phyloP scores from a whole-genome alignment of 2,888 invertebrate genomes.

The Nyleta sp. region DNA sequence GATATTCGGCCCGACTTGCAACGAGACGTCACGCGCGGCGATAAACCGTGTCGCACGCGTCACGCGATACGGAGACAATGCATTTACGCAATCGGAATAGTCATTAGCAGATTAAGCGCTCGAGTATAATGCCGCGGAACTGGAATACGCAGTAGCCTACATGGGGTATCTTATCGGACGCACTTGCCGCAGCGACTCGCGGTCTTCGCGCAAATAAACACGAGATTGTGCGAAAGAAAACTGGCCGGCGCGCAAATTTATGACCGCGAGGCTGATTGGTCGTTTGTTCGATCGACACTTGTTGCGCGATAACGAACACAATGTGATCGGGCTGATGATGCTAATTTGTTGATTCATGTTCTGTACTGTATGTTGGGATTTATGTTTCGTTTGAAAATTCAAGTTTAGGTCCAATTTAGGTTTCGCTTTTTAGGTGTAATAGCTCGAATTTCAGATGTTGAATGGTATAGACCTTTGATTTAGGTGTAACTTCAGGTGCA shows the following conservation, averaged over 20 bases:
- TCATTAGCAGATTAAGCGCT: constrained; percentile 48
- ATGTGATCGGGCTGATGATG: neutral
- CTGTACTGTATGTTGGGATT: neutral
- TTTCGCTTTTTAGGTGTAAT: too few relatives aligned
- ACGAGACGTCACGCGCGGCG: neutral
- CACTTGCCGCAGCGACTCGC: constrained; percentile 13
- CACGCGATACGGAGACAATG: constrained; percentile 45
- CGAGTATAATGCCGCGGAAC: constrained; percentile 27
- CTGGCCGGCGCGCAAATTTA: constrained; percentile 11
- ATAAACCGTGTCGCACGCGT: constrained; percentile 35
- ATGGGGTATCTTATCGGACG: constrained; percentile 41
- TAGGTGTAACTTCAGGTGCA: too few relatives aligned
- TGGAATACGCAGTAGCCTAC: constrained; percentile 56
- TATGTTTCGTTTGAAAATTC: neutral
- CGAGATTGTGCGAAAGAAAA: neutral
- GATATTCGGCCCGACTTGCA: neutral
- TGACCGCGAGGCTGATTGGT: constrained; percentile 3
- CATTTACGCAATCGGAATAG: constrained; percentile 43
- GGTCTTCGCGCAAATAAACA: too few relatives aligned
- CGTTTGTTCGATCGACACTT: constrained; percentile 26
- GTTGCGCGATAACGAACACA: constrained; percentile 6
- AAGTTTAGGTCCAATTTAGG: too few relatives aligned
- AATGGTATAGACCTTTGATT: too few relatives aligned
- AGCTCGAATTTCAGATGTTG: too few relatives aligned
- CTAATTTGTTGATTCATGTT: constrained; percentile 15